Base-by-base conservation (phyloP, 2,888 invertebrate genomes). In the Epinotia nisella region DNA sequence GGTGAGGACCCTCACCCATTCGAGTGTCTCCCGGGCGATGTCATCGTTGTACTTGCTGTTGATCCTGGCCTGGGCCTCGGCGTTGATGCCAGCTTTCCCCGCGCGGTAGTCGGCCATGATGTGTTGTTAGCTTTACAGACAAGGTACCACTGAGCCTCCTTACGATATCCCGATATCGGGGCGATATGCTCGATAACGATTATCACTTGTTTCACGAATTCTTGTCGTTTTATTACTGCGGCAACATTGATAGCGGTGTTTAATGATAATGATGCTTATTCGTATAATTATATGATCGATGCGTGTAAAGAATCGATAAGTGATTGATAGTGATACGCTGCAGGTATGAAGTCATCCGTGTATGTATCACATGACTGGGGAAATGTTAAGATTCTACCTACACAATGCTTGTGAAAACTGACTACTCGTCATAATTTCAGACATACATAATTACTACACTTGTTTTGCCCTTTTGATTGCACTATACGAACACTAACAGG, bases 11-110 rank as follows among this genome's bases (percentile, higher is more conserved):
- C 96, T 96, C 85, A 99, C 97, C 99, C 99, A 99, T 92, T 97
- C 96, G 82, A 99, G 94, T 78, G 97, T 97, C 94, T 99, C 98
- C 75, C 95, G 95, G 13, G 99, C 99, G 81, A 98, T 95, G 79
- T 97, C 97, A 81, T 98, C 97, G 90, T 97, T 99, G 94, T 99
- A 99, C 94, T 99, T 99, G 90, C 98, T 98, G 89, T 98, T 96
- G 84, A 99, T 98, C 97, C 86, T 86, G 51, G 90, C 90, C 79
- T 93, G 93, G 15, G 93, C 93, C 77, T 93, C 90, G 75, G 93
- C 93, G 84, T 93, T 93, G 87, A 93, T 92, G 82, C 93, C 93
- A 80, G 93, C 90, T 82, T 93, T 93, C 9, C 88, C 91, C 80
- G 93, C 93, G 76, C 93, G 90, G 77, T 90, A 87, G 69, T 93